These are phyloP conservation scores for Falco concolor DNA, from an alignment of 2,797 vertebrate species.

Conservation along the genomic window DNA sequence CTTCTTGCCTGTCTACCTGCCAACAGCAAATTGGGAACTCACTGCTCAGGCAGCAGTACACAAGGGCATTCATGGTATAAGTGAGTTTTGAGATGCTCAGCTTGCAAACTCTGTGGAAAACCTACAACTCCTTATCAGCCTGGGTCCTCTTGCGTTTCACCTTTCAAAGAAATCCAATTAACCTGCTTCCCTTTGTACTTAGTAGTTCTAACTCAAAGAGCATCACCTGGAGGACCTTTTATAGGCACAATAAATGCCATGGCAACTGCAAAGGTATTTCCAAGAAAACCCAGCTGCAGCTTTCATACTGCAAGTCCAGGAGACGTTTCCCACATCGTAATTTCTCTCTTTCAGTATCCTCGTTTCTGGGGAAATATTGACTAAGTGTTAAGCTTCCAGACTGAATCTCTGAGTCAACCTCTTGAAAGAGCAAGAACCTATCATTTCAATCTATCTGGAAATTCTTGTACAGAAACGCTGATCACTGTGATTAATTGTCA, in stretches of 20 bases:
- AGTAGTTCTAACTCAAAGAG: not conserved
- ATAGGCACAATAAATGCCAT: conserved; percentile 6
- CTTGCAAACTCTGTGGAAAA: not conserved
- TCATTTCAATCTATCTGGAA: conserved; percentile 1
- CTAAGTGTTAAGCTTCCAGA: not conserved
- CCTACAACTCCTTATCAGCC: not conserved
- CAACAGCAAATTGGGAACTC: not conserved
- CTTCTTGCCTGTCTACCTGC: not conserved
- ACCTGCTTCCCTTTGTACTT: conserved; percentile 14
- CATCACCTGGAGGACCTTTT: conserved; percentile 32
- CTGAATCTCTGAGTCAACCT: not conserved
- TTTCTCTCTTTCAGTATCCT: not conserved
- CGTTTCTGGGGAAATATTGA: not conserved
- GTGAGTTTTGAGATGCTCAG: not conserved
- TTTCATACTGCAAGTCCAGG: not conserved
- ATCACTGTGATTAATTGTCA: conserved; percentile 60
- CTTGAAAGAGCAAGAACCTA: not conserved
- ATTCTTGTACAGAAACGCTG: not conserved
- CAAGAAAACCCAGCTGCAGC: not conserved
- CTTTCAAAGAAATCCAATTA: conserved; percentile 32
- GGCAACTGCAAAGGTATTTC: conserved; percentile 23
- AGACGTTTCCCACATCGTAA: not conserved
- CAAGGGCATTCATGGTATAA: not conserved
- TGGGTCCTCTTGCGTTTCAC: not conserved
- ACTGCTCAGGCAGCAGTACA: not conserved